A percentile compares a stretch with the other conserved stretches of the same genome.
Evolutionary conservation across 2,113 vertebrate species (phyloP).

Genomic region (Sylvilagus bachmani): DNA sequence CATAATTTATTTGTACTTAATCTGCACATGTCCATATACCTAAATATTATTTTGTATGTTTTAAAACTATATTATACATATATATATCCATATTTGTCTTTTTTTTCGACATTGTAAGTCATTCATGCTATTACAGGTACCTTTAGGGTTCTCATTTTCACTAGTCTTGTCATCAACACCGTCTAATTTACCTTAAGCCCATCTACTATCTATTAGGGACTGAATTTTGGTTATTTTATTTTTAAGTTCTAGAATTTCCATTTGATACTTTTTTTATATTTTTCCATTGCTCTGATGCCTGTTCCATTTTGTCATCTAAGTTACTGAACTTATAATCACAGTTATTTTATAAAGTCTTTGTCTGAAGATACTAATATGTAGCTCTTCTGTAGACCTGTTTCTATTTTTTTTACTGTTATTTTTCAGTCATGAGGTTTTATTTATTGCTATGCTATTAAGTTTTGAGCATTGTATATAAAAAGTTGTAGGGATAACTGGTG

Average conservation of each 20-base stretch:
- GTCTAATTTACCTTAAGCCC: not conserved
- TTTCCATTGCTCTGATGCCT: not conserved
- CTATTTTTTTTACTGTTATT: not conserved
- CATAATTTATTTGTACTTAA: not conserved
- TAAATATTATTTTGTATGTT: not conserved
- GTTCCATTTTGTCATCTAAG: constrained; percentile 42
- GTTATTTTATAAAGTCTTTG: constrained; percentile 20
- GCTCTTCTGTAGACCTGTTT: not conserved
- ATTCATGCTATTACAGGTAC: not conserved
- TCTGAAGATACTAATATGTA: not conserved
- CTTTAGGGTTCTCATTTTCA: constrained; percentile 18
- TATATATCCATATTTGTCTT: constrained; percentile 38
- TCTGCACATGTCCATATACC: not conserved
- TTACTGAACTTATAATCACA: not conserved
- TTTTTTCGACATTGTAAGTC: not conserved
- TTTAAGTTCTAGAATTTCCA: constrained; percentile 17
- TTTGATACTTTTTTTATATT: constrained; percentile 9
- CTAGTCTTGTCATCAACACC: not conserved
- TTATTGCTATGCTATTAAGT: not conserved
- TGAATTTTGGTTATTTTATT: constrained; percentile 14
- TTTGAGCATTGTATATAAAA: not conserved
- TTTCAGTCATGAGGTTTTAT: not conserved
- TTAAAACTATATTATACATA: not conserved
- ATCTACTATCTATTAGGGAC: not conserved
- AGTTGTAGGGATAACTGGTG: not conserved